Evolutionary conservation across 2,113 vertebrate species (phyloP), one percentile per base, ranked within the genome.

Genomic region (Oenanthe melanoleuca): DNA sequence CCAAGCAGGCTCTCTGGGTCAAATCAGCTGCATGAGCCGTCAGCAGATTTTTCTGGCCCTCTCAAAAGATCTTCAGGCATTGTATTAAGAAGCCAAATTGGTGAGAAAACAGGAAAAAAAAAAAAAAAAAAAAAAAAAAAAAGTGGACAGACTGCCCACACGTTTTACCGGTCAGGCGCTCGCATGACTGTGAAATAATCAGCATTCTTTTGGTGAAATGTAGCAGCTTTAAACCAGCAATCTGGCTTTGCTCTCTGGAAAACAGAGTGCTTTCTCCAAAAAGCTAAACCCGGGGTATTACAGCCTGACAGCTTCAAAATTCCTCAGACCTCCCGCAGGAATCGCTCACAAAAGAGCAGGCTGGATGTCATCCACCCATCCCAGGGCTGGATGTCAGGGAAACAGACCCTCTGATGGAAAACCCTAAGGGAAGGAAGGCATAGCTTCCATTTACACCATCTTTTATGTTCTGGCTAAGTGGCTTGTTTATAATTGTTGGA

Each of bases 1-100:
- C 94, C 93, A 96, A 97, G 96, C 96, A 97, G 94, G 89, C 88
- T 50, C 83, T 95, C 93, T 56, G 95, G 97, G 97, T 98, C 97
- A 92, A 72, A 97, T 98, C 97, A 96, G 97, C 81, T 86, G 95
- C 95, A 18, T 73, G 93, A 97, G 97, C 97, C 91, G 96, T 98
- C 98, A 98, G 98, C 98, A 98, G 97, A 96, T 96, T 97, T 95
- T 93, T 92, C 83, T 82, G 91, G 91, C 91, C 80, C 92, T 89
- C 95, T 92, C 88, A 92, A 92, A 92, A 87, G 91, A 91, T 94
- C 95, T 92, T 95, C 90, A 89, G 86, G 95, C 85, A 78, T 86
- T 89, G 75, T 86, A 60, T 56, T 42, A 93, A 97, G 86, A 93
- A 92, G 94, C 85, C 92, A 95, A 96, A 92, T 80, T 1, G 1